Conservation (phyloP, 2,113 vertebrate species). For the Amblyornis subalaris region DNA sequence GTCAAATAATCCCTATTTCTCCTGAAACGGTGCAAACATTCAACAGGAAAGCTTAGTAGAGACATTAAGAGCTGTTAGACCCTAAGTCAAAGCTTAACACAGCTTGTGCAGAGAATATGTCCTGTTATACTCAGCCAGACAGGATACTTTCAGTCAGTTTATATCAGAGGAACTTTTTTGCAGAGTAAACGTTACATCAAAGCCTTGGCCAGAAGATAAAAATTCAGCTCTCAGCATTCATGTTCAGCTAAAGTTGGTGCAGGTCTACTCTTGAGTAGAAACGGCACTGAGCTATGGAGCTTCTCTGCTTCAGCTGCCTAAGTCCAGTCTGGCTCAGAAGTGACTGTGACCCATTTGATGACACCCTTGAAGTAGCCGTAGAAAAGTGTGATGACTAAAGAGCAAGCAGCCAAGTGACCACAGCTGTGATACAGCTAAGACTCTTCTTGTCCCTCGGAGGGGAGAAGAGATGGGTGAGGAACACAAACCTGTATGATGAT, state of each 20-base stretch:
- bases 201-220: neutral
- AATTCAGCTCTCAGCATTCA: neutral
- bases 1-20: slow-evolving; percentile 2
- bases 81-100: neutral
- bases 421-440: neutral
- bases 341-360: neutral
- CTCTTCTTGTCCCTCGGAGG: neutral
- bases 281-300: neutral
- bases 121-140: neutral
- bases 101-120: neutral
- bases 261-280: neutral
- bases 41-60: neutral
- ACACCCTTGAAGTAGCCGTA: neutral
- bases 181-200: neutral
- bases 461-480: neutral
- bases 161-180: neutral
- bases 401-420: neutral
- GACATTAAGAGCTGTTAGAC: neutral
- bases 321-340: neutral
- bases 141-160: neutral
- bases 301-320: neutral
- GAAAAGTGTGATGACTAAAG: neutral
- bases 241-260: neutral
- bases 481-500: neutral
- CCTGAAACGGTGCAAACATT: neutral